Evolutionary conservation across 2,797 vertebrate genomes (phyloP), one percentile per base, ranked within the genome.

Genomic region (Brachyrhaphis roseni): DNA sequence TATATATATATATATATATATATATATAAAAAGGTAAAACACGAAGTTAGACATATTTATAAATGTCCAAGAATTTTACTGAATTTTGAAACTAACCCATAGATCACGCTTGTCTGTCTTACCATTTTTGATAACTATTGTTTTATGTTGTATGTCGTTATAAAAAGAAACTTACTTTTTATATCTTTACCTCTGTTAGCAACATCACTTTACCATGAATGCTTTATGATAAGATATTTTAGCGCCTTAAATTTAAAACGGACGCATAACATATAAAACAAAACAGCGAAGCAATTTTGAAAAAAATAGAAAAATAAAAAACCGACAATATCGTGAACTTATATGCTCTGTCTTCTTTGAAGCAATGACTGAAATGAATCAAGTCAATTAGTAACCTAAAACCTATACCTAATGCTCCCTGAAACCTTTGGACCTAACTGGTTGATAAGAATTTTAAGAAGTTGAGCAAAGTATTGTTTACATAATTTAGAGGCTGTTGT

Each of bases 401-500:
- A 53, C 23, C 28, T 41, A 70, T 26, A 53, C 2, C 59, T 64
- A 20, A 20, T 46, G 46, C 74, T 57, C 2, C 10, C 39, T 45
- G 39, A 81, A 86, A 87, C 81, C 82, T 82, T 89, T 86, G 85
- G 79, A 76, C 83, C 88, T 74, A 49, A 75, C 79, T 74, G 76
- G 74, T 75, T 81, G 78, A 87, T 82, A 75, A 77, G 39, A 66
- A 59, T 74, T 80, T 88, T 39, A 75, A 84, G 26, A 53, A 81
- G 75, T 8, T 51, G 34, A 72, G 78, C 79, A 53, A 47, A 77
- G 84, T 55, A 53, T 79, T 47, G 73, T 78, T 87, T 87, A 49
- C 81, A 91, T 89, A 74, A 89, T 91, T 86, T 75, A 86, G n/a
- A 80, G 41, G 46, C 59, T 77, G 72, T 34, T 82, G 78, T 70